Percentiles rank a stretch among this genome's conserved stretches.
Evolutionary conservation across 1,140 invertebrate species (phyloP).

Genomic region (Bicyclus anynana): DNA sequence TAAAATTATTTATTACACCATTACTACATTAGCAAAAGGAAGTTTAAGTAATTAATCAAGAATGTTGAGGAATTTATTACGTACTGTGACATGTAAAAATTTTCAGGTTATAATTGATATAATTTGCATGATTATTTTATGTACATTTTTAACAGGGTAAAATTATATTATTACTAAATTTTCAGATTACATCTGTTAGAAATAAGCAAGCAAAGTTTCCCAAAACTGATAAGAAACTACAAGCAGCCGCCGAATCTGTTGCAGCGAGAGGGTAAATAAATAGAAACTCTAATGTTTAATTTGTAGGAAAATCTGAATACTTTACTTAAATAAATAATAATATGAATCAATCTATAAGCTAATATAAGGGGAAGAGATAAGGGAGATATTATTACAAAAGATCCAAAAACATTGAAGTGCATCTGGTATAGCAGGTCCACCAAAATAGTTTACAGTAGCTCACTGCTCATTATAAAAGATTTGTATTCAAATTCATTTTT

Average conservation of each 20-base stretch:
- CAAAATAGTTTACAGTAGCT: too few relatives aligned
- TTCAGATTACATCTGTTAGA: conserved; percentile 47
- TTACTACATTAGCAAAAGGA: not conserved
- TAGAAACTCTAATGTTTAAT: not conserved
- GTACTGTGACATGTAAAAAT: conserved; percentile 30
- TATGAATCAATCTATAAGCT: too few relatives aligned
- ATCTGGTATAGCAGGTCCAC: too few relatives aligned
- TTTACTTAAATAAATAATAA: not conserved
- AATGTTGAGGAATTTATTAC: conserved; percentile 48
- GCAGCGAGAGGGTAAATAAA: conserved; percentile 78
- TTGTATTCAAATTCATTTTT: too few relatives aligned
- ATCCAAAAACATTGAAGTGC: too few relatives aligned
- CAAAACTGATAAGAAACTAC: conserved; percentile 77
- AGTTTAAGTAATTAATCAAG: conserved; percentile 1
- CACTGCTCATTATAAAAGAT: too few relatives aligned
- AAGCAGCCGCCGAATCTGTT: conserved; percentile 77
- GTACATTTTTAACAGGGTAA: conserved; percentile 4
- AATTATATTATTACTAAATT: conserved; percentile 18
- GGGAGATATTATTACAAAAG: too few relatives aligned
- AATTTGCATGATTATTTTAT: conserved; percentile 2
- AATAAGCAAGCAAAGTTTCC: conserved; percentile 67
- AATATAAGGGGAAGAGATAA: too few relatives aligned
- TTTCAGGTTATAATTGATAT: conserved; percentile 48
- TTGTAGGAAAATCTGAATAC: not conserved
- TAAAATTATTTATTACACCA: not conserved